Base-by-base conservation (phyloP, 1,140 invertebrate genomes). In the Oryctes rhinoceros region DNA sequence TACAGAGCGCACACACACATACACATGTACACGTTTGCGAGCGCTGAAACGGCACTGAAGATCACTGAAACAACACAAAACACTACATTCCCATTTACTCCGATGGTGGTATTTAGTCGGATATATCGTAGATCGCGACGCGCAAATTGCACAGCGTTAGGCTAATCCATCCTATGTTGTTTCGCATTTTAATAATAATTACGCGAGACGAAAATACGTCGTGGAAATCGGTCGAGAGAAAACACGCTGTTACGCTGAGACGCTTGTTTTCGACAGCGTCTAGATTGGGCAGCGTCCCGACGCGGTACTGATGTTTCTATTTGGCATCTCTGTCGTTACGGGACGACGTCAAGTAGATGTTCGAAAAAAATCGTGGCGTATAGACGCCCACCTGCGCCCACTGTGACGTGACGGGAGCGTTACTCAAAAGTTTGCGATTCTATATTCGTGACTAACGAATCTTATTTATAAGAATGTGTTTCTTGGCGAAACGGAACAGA, bases 291-390 rank as follows among this genome's bases (percentile, higher is more conserved):
- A 67, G 65, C 65, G 65, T 67, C 65, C 35, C 65, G 65, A 67
- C 65, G 53, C 53, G 20, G 65, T 67, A 67, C 65, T 67, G 65
- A 67, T 67, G 65, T 67, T 67, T 67, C 65, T 35, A 67, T 67
- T 67, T 67, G 65, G 65, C 65, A 67, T 67, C 65, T 67, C 65
- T 67, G 65, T 67, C 65, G 65, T 67, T 67, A 67, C 65, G 65
- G 65, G n/a, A 67, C 65, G 65, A 67, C 65, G 65, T 67, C 65
- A 67, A 67, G 65, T 67, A 35, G 18, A 67, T 67, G 65, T 67
- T 67, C 20, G 65, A 20, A 67, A 67, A 67, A 67, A 67, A 30
- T 35, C 20, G 65, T 67, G 65, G 65, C 65, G 65, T 67, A 67
- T 35, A 35, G 65, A 67, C 65, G 65, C 65, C 65, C 65, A 67